Conservation (phyloP, 2,113 vertebrate species). For the Sterna hirundo region DNA sequence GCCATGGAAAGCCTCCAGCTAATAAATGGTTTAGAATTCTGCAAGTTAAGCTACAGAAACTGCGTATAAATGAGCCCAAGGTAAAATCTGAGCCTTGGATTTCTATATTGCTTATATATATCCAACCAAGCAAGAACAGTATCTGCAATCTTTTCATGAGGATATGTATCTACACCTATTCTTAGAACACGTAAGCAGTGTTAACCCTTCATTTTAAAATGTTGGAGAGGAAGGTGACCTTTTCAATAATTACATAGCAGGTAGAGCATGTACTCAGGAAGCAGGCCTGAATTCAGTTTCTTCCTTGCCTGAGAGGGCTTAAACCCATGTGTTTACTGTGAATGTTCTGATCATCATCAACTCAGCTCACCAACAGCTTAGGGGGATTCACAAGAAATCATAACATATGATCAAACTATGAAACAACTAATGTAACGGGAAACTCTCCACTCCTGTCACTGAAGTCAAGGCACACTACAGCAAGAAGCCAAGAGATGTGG, state of each 20-base stretch:
- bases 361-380: neutral
- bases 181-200: neutral
- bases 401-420: neutral
- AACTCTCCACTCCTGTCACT: neutral
- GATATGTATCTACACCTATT: neutral
- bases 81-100: neutral
- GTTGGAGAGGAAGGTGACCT: neutral
- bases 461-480: neutral
- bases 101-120: neutral
- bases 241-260: neutral
- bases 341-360: neutral
- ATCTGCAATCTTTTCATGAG: neutral
- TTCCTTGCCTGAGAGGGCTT: neutral
- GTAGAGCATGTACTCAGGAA: neutral
- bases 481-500: neutral
- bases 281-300: neutral
- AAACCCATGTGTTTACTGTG: neutral
- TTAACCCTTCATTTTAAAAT: neutral
- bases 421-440: neutral
- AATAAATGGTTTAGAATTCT: neutral
- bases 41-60: neutral
- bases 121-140: neutral
- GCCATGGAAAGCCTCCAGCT: neutral
- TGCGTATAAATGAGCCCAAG: neutral
- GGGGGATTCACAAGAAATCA: neutral